Evolutionary conservation across 2,113 vertebrate genomes (phyloP).

Genomic region (Garra rufa): DNA sequence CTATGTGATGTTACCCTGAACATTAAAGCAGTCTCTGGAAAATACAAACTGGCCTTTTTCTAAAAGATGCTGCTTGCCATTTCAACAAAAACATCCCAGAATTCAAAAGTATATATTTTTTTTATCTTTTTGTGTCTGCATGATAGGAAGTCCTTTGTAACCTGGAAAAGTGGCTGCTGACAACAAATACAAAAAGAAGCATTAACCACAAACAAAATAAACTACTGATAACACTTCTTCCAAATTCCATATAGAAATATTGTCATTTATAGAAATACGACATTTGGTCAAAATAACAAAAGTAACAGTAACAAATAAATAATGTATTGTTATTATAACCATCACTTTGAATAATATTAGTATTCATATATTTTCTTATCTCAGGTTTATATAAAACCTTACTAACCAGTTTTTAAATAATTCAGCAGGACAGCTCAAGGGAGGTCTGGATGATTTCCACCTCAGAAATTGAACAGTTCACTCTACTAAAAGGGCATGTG

Average conservation of each 20-base stretch:
- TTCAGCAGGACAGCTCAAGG: neutral
- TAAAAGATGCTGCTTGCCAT: neutral
- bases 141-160: neutral
- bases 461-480: conserved; percentile 9
- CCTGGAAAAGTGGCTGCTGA: neutral
- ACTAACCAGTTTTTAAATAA: neutral
- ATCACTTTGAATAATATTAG: too few species aligned
- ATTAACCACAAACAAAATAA: neutral
- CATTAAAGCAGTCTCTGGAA: neutral
- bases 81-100: neutral
- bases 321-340: too few species aligned
- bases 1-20: neutral
- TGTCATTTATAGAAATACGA: neutral
- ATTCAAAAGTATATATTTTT: neutral
- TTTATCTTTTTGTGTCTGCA: neutral
- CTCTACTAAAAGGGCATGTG: conserved; percentile 37
- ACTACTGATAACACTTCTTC: neutral
- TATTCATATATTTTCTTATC: too few species aligned
- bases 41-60: neutral
- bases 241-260: neutral
- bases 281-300: too few species aligned
- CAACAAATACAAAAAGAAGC: neutral
- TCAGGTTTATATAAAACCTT: neutral
- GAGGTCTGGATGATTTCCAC: conserved; percentile 17
- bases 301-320: too few species aligned